Conservation (phyloP, 2,113 vertebrate species). For the Haemorhous mexicanus region DNA sequence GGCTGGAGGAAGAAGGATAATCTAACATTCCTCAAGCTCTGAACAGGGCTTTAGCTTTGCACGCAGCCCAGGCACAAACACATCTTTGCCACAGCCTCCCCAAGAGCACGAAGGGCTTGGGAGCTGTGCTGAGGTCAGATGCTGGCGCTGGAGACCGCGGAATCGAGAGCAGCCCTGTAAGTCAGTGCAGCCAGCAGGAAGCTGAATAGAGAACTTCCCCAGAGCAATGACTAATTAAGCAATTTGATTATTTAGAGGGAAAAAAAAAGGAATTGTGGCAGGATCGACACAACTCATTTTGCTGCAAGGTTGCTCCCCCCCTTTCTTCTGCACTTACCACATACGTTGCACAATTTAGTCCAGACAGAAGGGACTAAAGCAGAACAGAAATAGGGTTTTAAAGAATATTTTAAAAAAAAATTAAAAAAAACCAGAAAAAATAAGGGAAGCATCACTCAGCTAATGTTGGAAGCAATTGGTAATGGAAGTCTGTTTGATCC, state of each 20-base stretch:
- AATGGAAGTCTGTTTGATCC: neutral
- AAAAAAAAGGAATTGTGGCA: neutral
- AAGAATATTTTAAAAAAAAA: neutral
- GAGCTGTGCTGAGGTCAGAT: neutral
- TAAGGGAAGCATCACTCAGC: neutral
- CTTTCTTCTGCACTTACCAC: neutral
- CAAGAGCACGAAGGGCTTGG: neutral
- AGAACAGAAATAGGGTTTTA: neutral
- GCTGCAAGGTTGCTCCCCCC: neutral
- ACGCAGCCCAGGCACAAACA: fast-evolving
- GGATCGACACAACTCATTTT: neutral
- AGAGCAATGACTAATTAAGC: neutral
- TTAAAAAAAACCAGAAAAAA: neutral
- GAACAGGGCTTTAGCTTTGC: neutral
- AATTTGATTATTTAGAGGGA: neutral
- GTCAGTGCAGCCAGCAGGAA: neutral
- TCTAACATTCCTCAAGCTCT: neutral
- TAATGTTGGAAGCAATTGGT: neutral
- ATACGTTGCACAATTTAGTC: neutral
- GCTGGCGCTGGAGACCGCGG: fast-evolving
- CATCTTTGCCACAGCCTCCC: neutral
- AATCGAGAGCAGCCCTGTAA: neutral
- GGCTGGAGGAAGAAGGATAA: neutral
- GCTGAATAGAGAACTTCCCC: neutral
- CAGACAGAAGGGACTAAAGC: neutral